These are phyloP conservation scores for Oreochromis niloticus DNA, from an alignment of 2,113 vertebrate genomes.

Conservation along the genomic window DNA sequence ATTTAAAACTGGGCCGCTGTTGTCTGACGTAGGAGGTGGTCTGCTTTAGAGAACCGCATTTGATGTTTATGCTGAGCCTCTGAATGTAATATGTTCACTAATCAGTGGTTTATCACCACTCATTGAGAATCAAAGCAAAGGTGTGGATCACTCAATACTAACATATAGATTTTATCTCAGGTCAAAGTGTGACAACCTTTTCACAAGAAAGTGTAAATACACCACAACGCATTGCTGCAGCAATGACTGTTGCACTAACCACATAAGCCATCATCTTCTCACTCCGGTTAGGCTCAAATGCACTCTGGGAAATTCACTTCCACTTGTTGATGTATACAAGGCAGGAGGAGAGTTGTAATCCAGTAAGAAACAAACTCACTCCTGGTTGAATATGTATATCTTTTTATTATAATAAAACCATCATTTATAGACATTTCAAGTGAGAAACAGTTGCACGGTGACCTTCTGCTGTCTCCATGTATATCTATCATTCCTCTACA, in stretches of 20 bases:
- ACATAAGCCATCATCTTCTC: neutral
- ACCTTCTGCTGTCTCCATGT: conserved; percentile 18
- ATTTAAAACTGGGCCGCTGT: neutral
- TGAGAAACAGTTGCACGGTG: conserved; percentile 47
- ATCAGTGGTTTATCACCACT: neutral
- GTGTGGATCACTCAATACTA: neutral
- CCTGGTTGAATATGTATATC: conserved; percentile 32
- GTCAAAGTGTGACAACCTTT: neutral
- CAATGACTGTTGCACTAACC: neutral
- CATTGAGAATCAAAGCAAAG: neutral
- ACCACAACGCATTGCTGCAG: neutral
- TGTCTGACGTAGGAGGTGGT: rapidly evolving
- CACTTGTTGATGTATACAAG: rapidly evolving
- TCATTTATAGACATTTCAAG: conserved; percentile 63
- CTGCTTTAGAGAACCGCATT: rapidly evolving
- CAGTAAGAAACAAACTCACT: rapidly evolving
- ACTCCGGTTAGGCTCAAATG: neutral
- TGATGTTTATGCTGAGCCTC: neutral
- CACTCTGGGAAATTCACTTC: neutral
- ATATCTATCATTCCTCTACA: conserved; percentile 21
- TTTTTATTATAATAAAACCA: conserved; percentile 68
- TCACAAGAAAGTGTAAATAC: neutral
- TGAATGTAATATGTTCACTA: neutral
- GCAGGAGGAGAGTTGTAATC: neutral
- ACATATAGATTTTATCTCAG: neutral